These are phyloP conservation scores for Antheraea assamensis DNA, from an alignment of 2,888 invertebrate species.

Conservation along the genomic window DNA sequence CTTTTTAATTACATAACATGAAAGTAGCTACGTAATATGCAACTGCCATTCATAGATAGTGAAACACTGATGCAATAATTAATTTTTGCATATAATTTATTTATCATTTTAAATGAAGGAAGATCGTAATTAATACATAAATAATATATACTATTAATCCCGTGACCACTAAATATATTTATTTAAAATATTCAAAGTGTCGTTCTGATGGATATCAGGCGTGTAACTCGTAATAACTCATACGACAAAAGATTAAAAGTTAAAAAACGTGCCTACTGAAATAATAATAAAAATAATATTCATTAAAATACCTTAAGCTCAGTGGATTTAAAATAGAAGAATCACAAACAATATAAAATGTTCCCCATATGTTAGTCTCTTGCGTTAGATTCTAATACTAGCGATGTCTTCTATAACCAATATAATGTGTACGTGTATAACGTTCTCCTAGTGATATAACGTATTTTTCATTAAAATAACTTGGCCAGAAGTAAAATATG, in stretches of 20 bases:
- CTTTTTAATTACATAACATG: too few relatives aligned
- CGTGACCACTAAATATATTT: neutral
- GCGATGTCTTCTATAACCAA: neutral
- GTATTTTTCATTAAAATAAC: too few relatives aligned
- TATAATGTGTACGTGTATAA: neutral
- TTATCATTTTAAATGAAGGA: neutral
- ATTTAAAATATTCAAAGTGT: neutral
- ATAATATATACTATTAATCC: neutral
- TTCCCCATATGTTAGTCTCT: neutral
- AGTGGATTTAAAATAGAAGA: neutral
- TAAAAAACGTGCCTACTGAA: neutral
- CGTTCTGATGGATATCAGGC: neutral
- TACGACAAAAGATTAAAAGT: neutral
- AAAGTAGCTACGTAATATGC: too few relatives aligned
- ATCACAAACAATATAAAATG: neutral
- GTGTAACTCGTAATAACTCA: neutral
- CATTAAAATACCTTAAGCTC: neutral
- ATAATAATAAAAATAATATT: neutral
- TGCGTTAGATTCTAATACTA: neutral
- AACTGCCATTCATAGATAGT: too few relatives aligned
- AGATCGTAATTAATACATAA: neutral
- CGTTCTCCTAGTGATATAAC: too few relatives aligned
- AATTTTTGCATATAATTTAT: neutral
- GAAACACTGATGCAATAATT: too few relatives aligned
- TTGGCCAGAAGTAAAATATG: too few relatives aligned